Evolutionary conservation across 2,888 invertebrate genomes (phyloP).

Genomic region (Noctua fimbriata): DNA sequence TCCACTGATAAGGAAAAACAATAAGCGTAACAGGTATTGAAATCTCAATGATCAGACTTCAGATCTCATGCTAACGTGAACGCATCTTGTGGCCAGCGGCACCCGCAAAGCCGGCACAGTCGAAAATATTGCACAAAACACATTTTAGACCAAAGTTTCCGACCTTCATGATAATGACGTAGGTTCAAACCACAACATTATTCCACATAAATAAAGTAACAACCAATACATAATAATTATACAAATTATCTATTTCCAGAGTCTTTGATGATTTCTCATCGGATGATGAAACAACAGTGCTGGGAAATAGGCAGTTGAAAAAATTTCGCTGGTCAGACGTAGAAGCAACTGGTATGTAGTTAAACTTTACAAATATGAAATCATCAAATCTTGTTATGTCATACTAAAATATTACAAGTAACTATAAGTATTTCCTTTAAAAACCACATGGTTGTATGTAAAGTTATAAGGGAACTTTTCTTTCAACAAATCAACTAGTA

Average conservation of each 20-base stretch:
- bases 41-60: conserved; percentile 77
- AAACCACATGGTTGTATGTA: neutral
- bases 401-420: neutral
- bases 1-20: conserved; percentile 75
- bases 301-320: conserved; percentile 79
- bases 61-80: conserved; percentile 83
- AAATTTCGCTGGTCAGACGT: conserved; percentile 78
- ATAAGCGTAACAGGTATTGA: conserved; percentile 88
- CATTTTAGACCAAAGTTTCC: neutral
- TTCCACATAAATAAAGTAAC: neutral
- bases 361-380: neutral
- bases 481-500: neutral
- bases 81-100: conserved; percentile 2
- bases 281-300: conserved; percentile 83
- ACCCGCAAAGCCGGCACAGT: conserved; percentile 2
- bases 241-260: conserved; percentile 74
- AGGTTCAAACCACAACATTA: conserved; percentile 59
- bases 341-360: conserved; percentile 78
- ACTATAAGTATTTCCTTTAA: neutral
- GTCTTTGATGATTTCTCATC: conserved; percentile 82
- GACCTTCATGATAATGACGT: conserved; percentile 71
- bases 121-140: neutral
- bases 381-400: neutral
- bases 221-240: neutral
- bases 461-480: neutral